Conservation (phyloP, 2,888 invertebrate species). For the Orthosia gothica region DNA sequence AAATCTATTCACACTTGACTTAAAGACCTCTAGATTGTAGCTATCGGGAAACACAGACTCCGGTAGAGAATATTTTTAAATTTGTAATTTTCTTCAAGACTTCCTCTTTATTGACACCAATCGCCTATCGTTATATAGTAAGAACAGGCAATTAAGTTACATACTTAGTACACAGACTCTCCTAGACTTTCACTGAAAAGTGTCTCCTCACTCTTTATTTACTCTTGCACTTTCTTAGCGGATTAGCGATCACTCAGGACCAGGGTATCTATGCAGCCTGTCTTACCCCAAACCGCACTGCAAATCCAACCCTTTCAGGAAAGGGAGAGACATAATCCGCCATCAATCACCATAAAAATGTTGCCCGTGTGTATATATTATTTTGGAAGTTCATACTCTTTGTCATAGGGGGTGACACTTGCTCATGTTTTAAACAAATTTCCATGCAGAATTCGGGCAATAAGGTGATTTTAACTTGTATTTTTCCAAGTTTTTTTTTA, state of each 20-base stretch:
- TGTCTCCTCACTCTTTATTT: neutral
- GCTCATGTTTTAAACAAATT: neutral
- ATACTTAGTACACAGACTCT: too few species aligned
- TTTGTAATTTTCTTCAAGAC: too few species aligned
- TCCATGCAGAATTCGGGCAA: too few species aligned
- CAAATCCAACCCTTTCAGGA: constrained; percentile 51
- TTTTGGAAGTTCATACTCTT: constrained; percentile 8
- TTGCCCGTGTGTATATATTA: constrained; percentile 1
- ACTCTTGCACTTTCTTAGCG: neutral
- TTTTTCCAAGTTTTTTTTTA: too few species aligned
- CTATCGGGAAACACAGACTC: too few species aligned
- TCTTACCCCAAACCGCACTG: constrained; percentile 22
- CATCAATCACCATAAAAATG: constrained; percentile 55
- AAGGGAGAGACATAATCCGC: constrained; percentile 28
- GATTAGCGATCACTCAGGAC: constrained; percentile 27
- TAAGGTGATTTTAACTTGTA: too few species aligned
- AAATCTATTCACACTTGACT: too few species aligned
- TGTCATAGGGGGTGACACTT: neutral
- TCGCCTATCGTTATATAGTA: too few species aligned
- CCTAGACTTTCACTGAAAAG: neutral
- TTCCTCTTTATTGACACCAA: too few species aligned
- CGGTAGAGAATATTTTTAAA: too few species aligned
- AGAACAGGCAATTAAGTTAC: too few species aligned
- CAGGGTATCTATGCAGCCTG: neutral
- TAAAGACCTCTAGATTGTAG: too few species aligned